Evolutionary conservation across 2,888 invertebrate species (phyloP).

Genomic region (Mellilla xanthometata): DNA sequence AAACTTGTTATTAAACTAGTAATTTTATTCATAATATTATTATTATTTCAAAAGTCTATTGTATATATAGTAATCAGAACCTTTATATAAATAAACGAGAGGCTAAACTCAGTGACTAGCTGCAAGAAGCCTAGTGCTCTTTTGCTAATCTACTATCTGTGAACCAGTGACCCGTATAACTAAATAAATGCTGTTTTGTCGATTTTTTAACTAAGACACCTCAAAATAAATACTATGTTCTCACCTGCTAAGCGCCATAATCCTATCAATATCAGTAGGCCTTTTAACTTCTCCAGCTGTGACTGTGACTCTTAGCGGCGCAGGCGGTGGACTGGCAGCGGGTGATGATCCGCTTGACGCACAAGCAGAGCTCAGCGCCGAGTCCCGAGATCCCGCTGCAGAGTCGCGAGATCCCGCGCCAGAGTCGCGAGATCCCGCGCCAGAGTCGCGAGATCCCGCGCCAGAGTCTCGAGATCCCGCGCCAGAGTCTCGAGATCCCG

Average conservation of each 20-base stretch:
- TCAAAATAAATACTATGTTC: too few relatives aligned
- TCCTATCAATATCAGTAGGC: conserved; percentile 61
- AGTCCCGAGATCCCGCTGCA: conserved; percentile 66
- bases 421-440: conserved; percentile 75
- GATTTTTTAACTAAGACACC: too few relatives aligned
- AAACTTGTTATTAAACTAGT: too few relatives aligned
- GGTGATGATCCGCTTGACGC: conserved; percentile 71
- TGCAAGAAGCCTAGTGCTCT: too few relatives aligned
- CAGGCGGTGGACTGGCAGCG: conserved; percentile 47
- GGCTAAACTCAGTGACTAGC: too few relatives aligned
- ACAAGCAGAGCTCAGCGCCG: conserved; percentile 71
- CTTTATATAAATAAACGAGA: too few relatives aligned
- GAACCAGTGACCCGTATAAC: too few relatives aligned
- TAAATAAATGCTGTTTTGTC: too few relatives aligned
- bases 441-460: conserved; percentile 76
- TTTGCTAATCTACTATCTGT: too few relatives aligned
- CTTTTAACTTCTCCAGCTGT: conserved; percentile 83
- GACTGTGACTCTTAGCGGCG: conserved; percentile 79
- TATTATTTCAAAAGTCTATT: too few relatives aligned
- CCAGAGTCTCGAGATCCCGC: conserved; percentile 81
- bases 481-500: conserved; percentile 44
- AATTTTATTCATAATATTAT: too few relatives aligned
- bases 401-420: conserved; percentile 75
- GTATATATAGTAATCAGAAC: too few relatives aligned
- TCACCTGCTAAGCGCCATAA: conserved; percentile 61